These are phyloP conservation scores for Mobula hypostoma DNA, from an alignment of 2,113 vertebrate species.

Conservation along the genomic window DNA sequence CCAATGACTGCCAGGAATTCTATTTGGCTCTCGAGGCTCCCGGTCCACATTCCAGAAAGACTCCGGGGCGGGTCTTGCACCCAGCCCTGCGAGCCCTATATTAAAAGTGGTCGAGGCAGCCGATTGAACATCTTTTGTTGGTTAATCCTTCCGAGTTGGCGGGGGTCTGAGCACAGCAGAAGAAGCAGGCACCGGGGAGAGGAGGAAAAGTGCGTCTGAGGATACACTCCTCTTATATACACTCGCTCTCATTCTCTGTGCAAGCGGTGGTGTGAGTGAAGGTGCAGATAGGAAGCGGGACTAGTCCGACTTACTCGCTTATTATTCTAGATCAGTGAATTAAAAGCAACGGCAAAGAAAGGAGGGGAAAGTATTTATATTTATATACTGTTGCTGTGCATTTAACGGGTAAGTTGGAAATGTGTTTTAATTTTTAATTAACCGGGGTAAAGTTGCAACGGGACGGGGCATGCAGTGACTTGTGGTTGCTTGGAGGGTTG, in stretches of 20 bases:
- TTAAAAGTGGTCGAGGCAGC: conserved; percentile 30
- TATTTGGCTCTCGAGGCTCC: not conserved
- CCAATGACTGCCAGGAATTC: not conserved
- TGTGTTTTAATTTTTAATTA: not conserved
- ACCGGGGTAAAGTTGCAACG: not conserved
- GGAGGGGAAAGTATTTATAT: not conserved
- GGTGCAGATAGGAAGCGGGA: not conserved
- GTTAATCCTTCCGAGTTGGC: not conserved
- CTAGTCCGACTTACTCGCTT: not conserved
- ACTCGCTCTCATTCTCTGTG: not conserved
- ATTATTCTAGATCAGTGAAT: not conserved
- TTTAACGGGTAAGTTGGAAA: not conserved
- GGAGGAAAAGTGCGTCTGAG: not conserved
- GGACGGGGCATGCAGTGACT: not conserved
- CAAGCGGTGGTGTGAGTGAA: not conserved
- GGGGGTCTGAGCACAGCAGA: not conserved
- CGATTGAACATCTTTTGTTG: conserved; percentile 31
- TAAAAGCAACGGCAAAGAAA: not conserved
- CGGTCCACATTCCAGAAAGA: conserved; percentile 9
- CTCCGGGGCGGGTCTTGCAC: not conserved
- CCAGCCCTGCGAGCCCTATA: not conserved
- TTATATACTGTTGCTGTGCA: not conserved
- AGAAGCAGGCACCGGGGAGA: not conserved
- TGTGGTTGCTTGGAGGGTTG: not conserved
- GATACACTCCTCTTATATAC: not conserved